These are phyloP conservation scores for Leucosticte australis DNA, from an alignment of 2,113 vertebrate genomes.

Conservation along the genomic window DNA sequence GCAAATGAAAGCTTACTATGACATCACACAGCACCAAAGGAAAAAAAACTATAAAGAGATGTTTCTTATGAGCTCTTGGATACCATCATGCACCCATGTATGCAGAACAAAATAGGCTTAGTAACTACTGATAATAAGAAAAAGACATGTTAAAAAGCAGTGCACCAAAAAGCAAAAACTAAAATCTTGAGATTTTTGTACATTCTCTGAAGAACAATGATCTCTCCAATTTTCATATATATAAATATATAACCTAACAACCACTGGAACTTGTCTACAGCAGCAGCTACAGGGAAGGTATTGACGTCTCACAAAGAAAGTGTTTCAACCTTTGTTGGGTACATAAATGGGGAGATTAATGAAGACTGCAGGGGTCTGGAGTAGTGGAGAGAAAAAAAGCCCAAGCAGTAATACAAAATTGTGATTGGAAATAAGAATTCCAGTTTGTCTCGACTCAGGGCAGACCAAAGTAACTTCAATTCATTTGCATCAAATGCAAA, in stretches of 20 bases:
- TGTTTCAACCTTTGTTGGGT: slow-evolving; percentile 5
- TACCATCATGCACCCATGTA: neutral
- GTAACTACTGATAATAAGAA: neutral
- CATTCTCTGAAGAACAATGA: neutral
- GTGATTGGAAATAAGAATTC: neutral
- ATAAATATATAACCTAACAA: neutral
- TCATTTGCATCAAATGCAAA: slow-evolving; percentile 1
- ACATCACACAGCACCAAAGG: neutral
- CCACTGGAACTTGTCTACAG: neutral
- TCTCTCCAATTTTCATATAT: neutral
- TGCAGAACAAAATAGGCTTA: neutral
- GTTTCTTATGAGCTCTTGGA: neutral
- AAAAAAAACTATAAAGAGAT: neutral
- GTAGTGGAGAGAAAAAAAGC: neutral
- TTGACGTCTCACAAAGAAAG: neutral
- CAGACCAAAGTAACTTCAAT: neutral
- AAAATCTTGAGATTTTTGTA: neutral
- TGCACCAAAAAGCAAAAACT: neutral
- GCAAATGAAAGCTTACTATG: neutral
- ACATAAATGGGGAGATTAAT: slow-evolving; percentile 20
- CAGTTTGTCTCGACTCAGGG: neutral
- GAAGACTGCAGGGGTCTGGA: neutral
- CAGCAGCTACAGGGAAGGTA: neutral
- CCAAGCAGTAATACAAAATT: neutral
- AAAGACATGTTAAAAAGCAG: neutral